A percentile compares a stretch with the other conserved stretches of the same genome.
Evolutionary conservation across 1,140 invertebrate genomes (phyloP).

Genomic region (Drosophila santomea): DNA sequence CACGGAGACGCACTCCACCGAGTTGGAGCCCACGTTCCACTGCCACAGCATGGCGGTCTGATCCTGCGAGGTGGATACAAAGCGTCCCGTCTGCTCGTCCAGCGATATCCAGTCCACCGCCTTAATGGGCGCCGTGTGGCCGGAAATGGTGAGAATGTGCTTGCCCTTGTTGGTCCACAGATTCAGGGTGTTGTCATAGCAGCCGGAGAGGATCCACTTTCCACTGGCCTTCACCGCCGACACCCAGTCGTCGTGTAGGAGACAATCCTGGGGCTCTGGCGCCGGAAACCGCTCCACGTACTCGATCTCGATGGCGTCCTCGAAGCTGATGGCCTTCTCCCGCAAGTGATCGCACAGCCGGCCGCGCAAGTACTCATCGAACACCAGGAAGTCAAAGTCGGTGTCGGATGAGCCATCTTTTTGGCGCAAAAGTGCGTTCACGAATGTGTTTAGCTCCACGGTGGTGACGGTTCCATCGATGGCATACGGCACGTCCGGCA

Average conservation of each 20-base stretch:
- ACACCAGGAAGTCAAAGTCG: slow-evolving; percentile 95
- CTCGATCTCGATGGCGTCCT: slow-evolving; percentile 93
- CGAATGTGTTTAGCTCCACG: slow-evolving; percentile 90
- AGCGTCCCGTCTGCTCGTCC: slow-evolving; percentile 88
- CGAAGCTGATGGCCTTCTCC: slow-evolving; percentile 89
- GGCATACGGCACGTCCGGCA: slow-evolving; percentile 93
- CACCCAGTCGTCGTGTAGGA: slow-evolving; percentile 98
- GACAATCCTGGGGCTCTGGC: slow-evolving; percentile 94
- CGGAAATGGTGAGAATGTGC: slow-evolving; percentile 92
- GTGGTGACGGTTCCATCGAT: slow-evolving; percentile 89
- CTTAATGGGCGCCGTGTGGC: slow-evolving; percentile 94
- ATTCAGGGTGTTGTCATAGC: slow-evolving; percentile 96
- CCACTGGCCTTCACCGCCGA: slow-evolving; percentile 90
- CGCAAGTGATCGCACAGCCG: slow-evolving; percentile 87
- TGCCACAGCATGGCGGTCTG: slow-evolving; percentile 96
- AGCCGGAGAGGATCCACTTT: slow-evolving; percentile 96
- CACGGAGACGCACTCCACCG: slow-evolving; percentile 91
- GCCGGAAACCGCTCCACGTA: slow-evolving; percentile 95
- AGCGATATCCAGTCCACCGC: slow-evolving; percentile 93
- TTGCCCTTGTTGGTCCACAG: slow-evolving; percentile 95
- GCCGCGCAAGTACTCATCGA: slow-evolving; percentile 91
- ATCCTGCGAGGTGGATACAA: slow-evolving; percentile 96
- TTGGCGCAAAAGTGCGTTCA: slow-evolving; percentile 90
- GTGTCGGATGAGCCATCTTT: slow-evolving; percentile 84
- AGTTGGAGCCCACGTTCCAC: slow-evolving; percentile 91